Base-by-base conservation (phyloP, 2,888 invertebrate genomes). In the Malthinus flaveolus region DNA sequence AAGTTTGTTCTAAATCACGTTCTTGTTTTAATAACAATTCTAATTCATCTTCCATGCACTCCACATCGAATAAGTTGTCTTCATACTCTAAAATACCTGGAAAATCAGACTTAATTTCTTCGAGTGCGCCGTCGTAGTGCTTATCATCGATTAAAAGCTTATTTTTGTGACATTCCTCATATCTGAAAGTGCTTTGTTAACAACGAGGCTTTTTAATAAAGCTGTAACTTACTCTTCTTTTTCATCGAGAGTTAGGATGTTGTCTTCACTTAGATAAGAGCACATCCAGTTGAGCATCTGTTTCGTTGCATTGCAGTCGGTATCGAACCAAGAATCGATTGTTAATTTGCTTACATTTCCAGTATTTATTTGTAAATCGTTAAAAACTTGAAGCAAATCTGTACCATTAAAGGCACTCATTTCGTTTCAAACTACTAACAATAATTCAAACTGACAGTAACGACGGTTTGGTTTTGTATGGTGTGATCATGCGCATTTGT, bases 291-390 rank as follows among this genome's bases (percentile, higher is more conserved):
- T 66, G 36, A 76, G 64, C 7, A 75, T 59, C 49, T 71, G 61
- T 39, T 62, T 67, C 33, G 65, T 67, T 32, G 68, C 64, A 35
- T 55, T 53, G 59, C 70, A 67, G 56, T 75, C 73, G 4, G 73
- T 71, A 66, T 76, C 75, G 56, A 72, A 75, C 75, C 75, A 76
- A 15, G 69, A 71, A 56, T 68, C 69, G 15, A 75, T 67, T 13
- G 71, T 69, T 61, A 70, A 68, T 39, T 61, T 49, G 33, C 37
- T 56, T 11, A 63, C 39, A 32, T 52, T 62, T 3, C 62, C 61
- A 5, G 47, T 64, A 15, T 54, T 56, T 46, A 62, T 46, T 7
- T 46, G 47, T 32, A 64, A 53, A 8, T 52, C 48, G 11, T 57
- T 13, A 47, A 64, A 55, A 3, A 37, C 49, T 32, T 49, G n/a